A percentile compares a stretch with the other conserved stretches of the same genome.
Evolutionary conservation across 2,113 vertebrate genomes (phyloP).

Genomic region (Lota lota): DNA sequence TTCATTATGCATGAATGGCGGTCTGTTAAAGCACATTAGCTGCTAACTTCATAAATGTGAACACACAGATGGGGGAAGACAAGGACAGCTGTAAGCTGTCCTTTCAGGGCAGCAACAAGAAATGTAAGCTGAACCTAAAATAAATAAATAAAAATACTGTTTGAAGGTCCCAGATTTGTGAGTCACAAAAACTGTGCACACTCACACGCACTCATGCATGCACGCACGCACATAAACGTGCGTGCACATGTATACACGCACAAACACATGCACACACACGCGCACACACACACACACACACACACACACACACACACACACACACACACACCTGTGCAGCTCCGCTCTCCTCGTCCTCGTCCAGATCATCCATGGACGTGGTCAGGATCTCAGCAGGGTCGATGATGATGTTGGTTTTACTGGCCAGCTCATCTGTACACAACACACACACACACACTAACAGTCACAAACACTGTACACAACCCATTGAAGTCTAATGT

Average conservation of each 20-base stretch:
- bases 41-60: too few relatives aligned
- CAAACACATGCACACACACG: neutral
- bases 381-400: constrained; percentile 91
- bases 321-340: constrained; percentile 76
- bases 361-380: constrained; percentile 93
- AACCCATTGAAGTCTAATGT: too few relatives aligned
- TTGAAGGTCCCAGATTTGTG: neutral
- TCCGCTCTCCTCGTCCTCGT: constrained; percentile 88
- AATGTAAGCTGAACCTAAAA: too few relatives aligned
- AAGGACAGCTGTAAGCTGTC: too few relatives aligned
- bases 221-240: neutral
- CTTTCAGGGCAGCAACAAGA: too few relatives aligned
- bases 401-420: constrained; percentile 91
- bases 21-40: too few relatives aligned
- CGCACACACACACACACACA: constrained; percentile 6
- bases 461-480: too few relatives aligned
- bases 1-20: too few relatives aligned
- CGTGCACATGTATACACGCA: neutral
- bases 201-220: neutral
- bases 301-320: constrained; percentile 11
- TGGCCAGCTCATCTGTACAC: constrained; percentile 85
- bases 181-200: neutral
- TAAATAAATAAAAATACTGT: too few relatives aligned
- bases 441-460: too few relatives aligned
- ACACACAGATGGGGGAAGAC: too few relatives aligned